Percentiles rank a stretch among this genome's conserved stretches.
Conservation (phyloP, 1,140 invertebrate species). For the Pissodes strobi region DNA sequence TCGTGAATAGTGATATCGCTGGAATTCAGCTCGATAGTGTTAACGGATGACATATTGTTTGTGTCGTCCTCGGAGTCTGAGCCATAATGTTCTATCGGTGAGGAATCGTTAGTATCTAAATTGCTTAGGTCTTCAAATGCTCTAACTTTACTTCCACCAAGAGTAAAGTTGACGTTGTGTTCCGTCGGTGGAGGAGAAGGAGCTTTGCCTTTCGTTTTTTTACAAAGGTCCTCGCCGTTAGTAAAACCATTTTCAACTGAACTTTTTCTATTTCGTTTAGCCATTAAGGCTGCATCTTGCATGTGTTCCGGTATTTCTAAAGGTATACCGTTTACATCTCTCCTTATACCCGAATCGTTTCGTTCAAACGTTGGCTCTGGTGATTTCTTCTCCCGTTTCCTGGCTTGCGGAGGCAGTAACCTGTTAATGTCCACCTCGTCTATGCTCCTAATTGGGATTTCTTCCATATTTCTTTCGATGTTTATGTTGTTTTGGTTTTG, state of each 20-base stretch:
- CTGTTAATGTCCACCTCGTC: conserved; percentile 58
- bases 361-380: conserved; percentile 55
- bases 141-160: conserved; percentile 18
- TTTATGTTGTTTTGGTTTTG: conserved; percentile 53
- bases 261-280: conserved; percentile 68
- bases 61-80: conserved; percentile 61
- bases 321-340: conserved; percentile 64
- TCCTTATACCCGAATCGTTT: conserved; percentile 59
- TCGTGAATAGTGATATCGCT: conserved; percentile 77
- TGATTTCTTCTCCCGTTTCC: conserved; percentile 51
- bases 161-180: conserved; percentile 34
- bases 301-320: conserved; percentile 71
- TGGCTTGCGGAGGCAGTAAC: conserved; percentile 39
- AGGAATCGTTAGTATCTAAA: conserved; percentile 11
- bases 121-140: conserved; percentile 24
- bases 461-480: conserved; percentile 56
- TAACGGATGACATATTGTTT: conserved; percentile 57
- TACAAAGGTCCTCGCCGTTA: conserved; percentile 57
- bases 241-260: conserved; percentile 49
- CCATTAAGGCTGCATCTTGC: conserved; percentile 70
- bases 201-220: conserved; percentile 74
- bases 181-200: conserved; percentile 68
- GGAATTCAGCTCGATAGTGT: conserved; percentile 71
- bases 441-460: conserved; percentile 54
- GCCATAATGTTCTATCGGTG: conserved; percentile 35